These are phyloP conservation scores for Emydura subglobosa DNA, from an alignment of 2,113 vertebrate species.

Conservation along the genomic window DNA sequence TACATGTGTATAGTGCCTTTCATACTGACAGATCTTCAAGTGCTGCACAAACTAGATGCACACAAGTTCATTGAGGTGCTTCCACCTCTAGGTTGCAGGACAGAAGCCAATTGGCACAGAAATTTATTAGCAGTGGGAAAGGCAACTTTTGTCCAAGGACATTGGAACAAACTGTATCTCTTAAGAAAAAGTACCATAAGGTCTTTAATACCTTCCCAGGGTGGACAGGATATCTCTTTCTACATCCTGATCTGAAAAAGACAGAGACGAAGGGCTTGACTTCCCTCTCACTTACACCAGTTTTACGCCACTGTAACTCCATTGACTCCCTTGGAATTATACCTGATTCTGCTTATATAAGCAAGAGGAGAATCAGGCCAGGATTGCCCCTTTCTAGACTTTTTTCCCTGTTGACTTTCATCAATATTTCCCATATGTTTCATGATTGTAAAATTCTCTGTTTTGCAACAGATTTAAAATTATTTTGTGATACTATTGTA, in stretches of 20 bases:
- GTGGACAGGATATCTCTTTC: neutral
- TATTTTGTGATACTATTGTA: neutral
- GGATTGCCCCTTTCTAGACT: neutral
- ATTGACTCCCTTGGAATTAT: neutral
- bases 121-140: neutral
- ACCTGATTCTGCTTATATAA: neutral
- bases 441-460: neutral
- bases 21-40: neutral
- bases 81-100: neutral
- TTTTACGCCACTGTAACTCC: neutral
- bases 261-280: neutral
- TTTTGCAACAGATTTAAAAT: neutral
- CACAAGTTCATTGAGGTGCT: neutral
- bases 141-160: neutral
- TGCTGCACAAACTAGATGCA: neutral
- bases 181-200: neutral
- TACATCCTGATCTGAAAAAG: neutral
- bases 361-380: neutral
- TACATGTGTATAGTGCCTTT: neutral
- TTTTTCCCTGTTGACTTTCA: neutral
- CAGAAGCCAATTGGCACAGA: neutral
- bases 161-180: neutral
- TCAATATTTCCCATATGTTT: neutral
- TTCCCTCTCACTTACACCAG: neutral
- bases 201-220: neutral